These are phyloP conservation scores for Phrynocephalus guinanensis DNA, from an alignment of 2,797 vertebrate genomes.

Conservation along the genomic window DNA sequence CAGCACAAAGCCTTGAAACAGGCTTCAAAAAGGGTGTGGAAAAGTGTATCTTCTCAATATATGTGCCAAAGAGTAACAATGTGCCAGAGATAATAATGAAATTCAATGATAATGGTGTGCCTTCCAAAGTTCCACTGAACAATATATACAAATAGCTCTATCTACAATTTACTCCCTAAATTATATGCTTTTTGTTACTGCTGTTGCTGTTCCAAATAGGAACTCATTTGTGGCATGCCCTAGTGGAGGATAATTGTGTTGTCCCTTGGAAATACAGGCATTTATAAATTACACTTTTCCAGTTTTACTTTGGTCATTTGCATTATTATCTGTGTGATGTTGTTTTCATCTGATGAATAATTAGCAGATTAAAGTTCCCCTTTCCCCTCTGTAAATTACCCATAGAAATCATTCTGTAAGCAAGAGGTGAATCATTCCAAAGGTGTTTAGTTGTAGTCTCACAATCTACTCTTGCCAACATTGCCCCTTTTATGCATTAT, in stretches of 20 bases:
- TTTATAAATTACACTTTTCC: neutral
- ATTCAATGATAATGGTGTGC: neutral
- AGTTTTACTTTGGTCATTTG: neutral
- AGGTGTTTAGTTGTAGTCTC: neutral
- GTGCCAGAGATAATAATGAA: neutral
- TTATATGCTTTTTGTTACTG: too few relatives aligned
- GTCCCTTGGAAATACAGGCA: neutral
- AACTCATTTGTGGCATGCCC: neutral
- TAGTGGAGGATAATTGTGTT: neutral
- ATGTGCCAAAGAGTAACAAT: neutral
- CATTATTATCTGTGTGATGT: neutral
- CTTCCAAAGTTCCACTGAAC: neutral
- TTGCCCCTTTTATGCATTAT: too few relatives aligned
- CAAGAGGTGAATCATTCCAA: neutral
- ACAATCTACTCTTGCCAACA: neutral
- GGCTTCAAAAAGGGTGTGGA: neutral
- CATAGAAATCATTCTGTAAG: neutral
- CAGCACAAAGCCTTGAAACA: neutral
- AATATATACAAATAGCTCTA: neutral
- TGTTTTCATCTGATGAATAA: neutral
- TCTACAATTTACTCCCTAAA: neutral
- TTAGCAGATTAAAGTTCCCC: neutral
- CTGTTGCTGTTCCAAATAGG: neutral
- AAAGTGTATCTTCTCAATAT: neutral
- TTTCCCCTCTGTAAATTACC: neutral